phyloP scores from a whole-genome alignment of 2,888 invertebrate species.

The Gastrophysa polygoni region DNA sequence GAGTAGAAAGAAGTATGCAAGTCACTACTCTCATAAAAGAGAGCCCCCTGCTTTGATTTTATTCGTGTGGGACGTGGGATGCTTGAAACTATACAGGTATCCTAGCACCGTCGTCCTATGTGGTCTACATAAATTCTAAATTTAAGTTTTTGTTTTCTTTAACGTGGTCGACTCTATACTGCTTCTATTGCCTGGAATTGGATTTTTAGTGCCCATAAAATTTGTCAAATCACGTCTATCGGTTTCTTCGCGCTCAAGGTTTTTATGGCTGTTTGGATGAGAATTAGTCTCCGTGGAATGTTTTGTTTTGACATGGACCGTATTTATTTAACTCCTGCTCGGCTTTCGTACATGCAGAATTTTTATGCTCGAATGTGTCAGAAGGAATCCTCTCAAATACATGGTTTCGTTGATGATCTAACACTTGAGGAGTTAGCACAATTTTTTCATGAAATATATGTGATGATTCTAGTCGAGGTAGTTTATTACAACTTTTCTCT shows the following conservation, averaged over 20 bases:
- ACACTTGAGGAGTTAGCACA: too few species aligned
- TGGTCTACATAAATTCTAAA: constrained; percentile 51
- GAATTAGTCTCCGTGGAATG: not conserved
- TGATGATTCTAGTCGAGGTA: too few species aligned
- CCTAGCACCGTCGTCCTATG: constrained; percentile 43
- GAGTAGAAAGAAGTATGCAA: constrained; percentile 38
- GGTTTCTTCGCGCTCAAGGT: constrained; percentile 22
- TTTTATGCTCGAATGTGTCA: too few species aligned
- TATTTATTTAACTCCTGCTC: not conserved
- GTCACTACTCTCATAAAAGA: constrained; percentile 49
- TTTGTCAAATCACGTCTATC: constrained; percentile 28
- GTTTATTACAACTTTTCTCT: too few species aligned
- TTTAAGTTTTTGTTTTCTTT: constrained; percentile 37
- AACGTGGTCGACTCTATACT: constrained; percentile 12
- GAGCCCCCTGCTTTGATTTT: constrained; percentile 49
- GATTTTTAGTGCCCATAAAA: constrained; percentile 32
- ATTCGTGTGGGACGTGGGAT: constrained; percentile 43
- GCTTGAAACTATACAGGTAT: constrained; percentile 32
- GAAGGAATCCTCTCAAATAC: too few species aligned
- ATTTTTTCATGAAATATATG: too few species aligned
- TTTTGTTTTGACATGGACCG: not conserved
- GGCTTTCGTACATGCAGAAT: too few species aligned
- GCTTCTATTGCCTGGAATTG: constrained; percentile 26
- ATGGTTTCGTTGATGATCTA: too few species aligned
- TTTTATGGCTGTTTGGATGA: constrained; percentile 16